Conservation (phyloP, 1,140 invertebrate genomes). For the Calycopis cecrops region DNA sequence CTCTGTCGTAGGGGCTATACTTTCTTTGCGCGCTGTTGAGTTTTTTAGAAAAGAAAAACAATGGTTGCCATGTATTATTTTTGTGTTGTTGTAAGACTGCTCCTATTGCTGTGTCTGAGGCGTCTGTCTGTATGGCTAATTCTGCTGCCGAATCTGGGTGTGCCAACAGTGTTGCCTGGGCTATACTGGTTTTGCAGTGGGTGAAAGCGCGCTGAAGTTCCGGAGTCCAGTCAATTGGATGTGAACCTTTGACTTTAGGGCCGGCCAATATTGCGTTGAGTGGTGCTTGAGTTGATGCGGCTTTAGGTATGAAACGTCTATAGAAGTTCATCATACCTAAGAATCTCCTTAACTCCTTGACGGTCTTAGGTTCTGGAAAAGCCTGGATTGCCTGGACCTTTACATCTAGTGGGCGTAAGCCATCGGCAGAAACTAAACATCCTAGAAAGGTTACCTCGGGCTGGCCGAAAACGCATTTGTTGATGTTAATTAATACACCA, state of each 20-base stretch:
- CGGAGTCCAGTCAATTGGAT: slow-evolving; percentile 16
- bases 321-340: slow-evolving; percentile 17
- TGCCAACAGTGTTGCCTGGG: not conserved
- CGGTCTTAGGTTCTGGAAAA: slow-evolving; percentile 17
- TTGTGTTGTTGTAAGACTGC: not conserved
- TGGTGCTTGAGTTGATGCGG: slow-evolving; percentile 7
- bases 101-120: not conserved
- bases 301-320: slow-evolving; percentile 14
- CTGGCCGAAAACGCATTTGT: slow-evolving; percentile 17
- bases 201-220: slow-evolving; percentile 4
- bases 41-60: not conserved
- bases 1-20: not conserved
- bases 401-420: slow-evolving; percentile 10
- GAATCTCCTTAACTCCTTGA: slow-evolving; percentile 16
- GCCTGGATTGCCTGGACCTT: slow-evolving; percentile 10
- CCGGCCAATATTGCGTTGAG: slow-evolving; percentile 9
- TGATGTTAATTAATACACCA: slow-evolving; percentile 15
- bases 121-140: not conserved
- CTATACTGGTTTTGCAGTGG: slow-evolving; percentile 4
- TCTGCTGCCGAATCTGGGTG: slow-evolving; percentile 1
- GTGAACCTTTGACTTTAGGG: slow-evolving; percentile 16
- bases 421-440: slow-evolving; percentile 4
- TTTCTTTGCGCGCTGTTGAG: not conserved
- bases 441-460: slow-evolving; percentile 18
- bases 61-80: not conserved